A percentile compares a stretch with the other conserved stretches of the same genome.
Evolutionary conservation across 2,888 invertebrate species (phyloP).

Genomic region (Brassicogethes aeneus): DNA sequence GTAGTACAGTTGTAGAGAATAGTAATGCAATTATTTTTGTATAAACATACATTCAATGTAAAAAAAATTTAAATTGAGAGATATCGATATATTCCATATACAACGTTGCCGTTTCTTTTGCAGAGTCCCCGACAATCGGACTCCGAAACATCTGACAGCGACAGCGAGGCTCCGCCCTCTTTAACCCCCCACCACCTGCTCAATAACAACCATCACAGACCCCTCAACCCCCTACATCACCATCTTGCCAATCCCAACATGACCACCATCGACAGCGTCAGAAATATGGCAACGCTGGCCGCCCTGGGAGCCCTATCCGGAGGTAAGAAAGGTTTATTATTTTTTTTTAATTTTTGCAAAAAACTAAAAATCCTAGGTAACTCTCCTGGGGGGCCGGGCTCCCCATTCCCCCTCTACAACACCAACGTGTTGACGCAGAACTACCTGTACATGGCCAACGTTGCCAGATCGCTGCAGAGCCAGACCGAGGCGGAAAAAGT

Average conservation of each 20-base stretch:
- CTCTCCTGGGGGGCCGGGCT: conserved; percentile 35
- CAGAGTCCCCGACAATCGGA: conserved; percentile 61
- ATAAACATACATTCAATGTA: too few species aligned
- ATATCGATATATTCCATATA: too few species aligned
- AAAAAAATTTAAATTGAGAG: too few species aligned
- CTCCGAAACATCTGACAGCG: conserved; percentile 54
- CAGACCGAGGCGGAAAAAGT: conserved; percentile 20
- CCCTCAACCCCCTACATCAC: conserved; percentile 35
- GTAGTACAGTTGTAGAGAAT: too few species aligned
- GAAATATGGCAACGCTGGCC: conserved; percentile 60
- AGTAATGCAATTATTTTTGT: too few species aligned
- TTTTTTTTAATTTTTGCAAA: neutral
- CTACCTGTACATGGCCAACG: conserved; percentile 41
- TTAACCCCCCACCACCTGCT: conserved; percentile 25
- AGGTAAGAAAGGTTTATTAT: conserved; percentile 26
- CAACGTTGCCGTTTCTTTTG: neutral
- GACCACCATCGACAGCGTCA: conserved; percentile 49
- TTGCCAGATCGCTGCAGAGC: conserved; percentile 44
- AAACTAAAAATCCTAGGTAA: neutral
- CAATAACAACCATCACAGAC: conserved; percentile 34
- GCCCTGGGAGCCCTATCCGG: conserved; percentile 57
- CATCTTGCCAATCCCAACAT: conserved; percentile 38
- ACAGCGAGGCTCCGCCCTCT: conserved; percentile 45
- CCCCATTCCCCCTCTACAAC: conserved; percentile 33
- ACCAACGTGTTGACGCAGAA: conserved; percentile 30